Conservation (phyloP, 2,888 invertebrate genomes). For the Cantharis lateralis region DNA sequence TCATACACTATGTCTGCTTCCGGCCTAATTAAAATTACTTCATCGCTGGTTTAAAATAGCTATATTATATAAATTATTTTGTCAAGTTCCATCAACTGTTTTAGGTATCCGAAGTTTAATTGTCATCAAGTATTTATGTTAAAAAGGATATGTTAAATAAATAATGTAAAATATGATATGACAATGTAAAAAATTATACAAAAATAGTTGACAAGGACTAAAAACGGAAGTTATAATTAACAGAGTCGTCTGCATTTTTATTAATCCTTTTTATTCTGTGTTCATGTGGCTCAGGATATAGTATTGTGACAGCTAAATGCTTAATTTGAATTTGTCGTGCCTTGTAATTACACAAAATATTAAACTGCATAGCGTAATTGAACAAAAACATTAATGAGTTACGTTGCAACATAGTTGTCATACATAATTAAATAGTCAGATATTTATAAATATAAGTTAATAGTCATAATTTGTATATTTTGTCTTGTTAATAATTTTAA, state of each 20-base stretch:
- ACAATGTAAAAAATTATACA: conserved; percentile 1
- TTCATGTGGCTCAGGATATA: neutral
- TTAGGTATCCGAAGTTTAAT: neutral
- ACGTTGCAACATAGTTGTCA: neutral
- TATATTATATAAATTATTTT: conserved; percentile 1
- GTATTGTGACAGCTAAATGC: neutral
- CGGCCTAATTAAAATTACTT: neutral
- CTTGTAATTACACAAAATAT: neutral
- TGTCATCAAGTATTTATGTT: neutral
- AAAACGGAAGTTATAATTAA: conserved; percentile 28
- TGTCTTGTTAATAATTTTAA: neutral
- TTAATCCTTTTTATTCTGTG: conserved; percentile 8
- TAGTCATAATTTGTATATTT: neutral
- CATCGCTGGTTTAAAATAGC: neutral
- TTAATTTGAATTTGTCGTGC: neutral
- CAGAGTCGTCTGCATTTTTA: conserved; percentile 17
- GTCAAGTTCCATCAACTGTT: neutral
- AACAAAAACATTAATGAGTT: neutral
- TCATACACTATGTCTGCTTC: neutral
- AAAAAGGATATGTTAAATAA: neutral
- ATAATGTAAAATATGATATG: neutral
- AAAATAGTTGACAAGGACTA: conserved; percentile 18
- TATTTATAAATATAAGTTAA: neutral
- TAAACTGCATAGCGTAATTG: neutral
- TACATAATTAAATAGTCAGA: neutral